Base-by-base conservation (phyloP, 2,113 vertebrate genomes). In the Menura novaehollandiae region DNA sequence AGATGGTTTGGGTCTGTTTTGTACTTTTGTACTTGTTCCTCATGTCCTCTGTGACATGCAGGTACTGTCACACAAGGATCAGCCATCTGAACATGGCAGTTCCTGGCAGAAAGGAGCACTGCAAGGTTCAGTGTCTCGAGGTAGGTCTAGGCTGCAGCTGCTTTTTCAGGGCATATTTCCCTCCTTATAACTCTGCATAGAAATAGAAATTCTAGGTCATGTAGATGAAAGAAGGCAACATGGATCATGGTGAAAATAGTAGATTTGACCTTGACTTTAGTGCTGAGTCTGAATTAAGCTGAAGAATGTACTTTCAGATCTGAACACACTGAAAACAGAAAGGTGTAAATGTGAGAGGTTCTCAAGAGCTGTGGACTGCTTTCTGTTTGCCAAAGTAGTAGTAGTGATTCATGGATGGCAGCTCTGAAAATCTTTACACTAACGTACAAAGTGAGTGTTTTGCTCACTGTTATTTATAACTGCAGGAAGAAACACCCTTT, bases 1-100 rank as follows among this genome's bases (percentile, higher is more conserved):
- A 44, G 67, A 6, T 1, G 2, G 4, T 73, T 79, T 85, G 17
- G 28, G 9, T 49, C 44, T 23, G 15, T 10, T 63, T 64, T n/a
- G 32, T 39, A 6, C 60, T 63, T 77, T 64, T 53, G 49, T 82
- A 9, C 71, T 62, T 75, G 35, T 43, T n/a, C 53, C 55, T 82
- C 0, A 0, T 6, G 14, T 82, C 39, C 46, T 52, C 51, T 83
- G 53, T 1, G 1, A 1, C 0, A 0, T 15, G 5, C 1, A 15
- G 23, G 32, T 37, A 2, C 55, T 72, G 89, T 18, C 32, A 33
- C 24, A 9, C 26, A 6, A 60, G 60, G 55, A 44, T 79, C 41
- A 30, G n/a, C 49, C 46, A 18, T 46, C 35, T 44, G 68, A 77
- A 19, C 7, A 1, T 0, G 2, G 60, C 85, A 55, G 39, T 17